These are phyloP conservation scores for Baryphthengus martii DNA, from an alignment of 2,113 vertebrate species.

Conservation along the genomic window DNA sequence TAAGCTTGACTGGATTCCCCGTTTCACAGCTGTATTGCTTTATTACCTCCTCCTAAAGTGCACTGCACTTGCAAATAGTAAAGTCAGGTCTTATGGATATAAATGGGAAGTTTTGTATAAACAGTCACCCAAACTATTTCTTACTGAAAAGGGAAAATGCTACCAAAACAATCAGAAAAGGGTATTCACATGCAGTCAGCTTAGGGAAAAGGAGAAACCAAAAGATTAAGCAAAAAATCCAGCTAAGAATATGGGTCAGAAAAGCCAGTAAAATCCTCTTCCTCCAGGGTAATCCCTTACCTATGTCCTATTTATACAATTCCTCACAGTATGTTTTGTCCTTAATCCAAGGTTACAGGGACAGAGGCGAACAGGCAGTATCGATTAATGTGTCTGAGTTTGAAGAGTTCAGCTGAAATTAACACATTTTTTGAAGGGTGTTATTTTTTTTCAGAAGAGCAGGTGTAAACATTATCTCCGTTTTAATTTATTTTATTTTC, in stretches of 20 bases:
- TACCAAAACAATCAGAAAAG: background rate
- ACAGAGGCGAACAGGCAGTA: background rate
- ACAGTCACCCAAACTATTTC: background rate
- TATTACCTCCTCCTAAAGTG: background rate
- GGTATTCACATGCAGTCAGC: background rate
- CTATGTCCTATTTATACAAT: background rate
- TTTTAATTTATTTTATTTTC: constrained; percentile 26
- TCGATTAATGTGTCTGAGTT: background rate
- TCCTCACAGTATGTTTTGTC: background rate
- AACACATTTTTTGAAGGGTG: background rate
- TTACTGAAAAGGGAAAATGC: background rate
- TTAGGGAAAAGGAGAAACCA: background rate
- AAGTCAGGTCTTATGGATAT: background rate
- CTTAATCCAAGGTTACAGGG: background rate
- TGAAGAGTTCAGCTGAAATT: constrained; percentile 19
- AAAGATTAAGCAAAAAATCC: background rate
- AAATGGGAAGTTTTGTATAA: background rate
- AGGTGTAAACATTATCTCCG: background rate
- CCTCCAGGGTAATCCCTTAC: background rate
- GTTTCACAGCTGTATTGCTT: background rate
- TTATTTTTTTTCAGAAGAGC: constrained; percentile 8
- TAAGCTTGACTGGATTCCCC: background rate
- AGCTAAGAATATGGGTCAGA: background rate
- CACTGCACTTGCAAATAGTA: background rate
- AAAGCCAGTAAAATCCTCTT: background rate